These are phyloP conservation scores for Drosophila parvula DNA, from an alignment of 1,140 invertebrate species.

Conservation along the genomic window DNA sequence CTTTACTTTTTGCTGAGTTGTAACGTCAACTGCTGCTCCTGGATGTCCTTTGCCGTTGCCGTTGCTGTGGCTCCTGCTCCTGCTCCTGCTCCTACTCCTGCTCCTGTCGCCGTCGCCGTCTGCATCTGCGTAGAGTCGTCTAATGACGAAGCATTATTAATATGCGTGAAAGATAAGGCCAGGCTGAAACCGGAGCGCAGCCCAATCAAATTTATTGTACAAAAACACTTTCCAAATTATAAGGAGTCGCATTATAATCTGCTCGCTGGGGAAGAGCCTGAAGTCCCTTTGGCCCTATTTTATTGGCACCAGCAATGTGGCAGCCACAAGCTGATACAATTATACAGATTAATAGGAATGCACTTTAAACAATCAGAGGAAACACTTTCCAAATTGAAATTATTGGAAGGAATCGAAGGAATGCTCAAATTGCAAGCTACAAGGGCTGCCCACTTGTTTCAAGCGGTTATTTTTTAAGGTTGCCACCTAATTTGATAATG, in stretches of 20 bases:
- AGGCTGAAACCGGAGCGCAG: conserved; percentile 11
- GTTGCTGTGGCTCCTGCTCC: background rate
- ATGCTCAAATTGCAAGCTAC: too few relatives aligned
- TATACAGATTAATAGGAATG: conserved; percentile 4
- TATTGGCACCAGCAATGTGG: conserved; percentile 10
- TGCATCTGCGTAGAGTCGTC: conserved; percentile 46
- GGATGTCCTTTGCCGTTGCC: conserved; percentile 28
- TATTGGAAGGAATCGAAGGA: too few relatives aligned
- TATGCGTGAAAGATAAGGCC: conserved; percentile 72
- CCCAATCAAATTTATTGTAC: conserved; percentile 47
- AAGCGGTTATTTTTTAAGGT: background rate
- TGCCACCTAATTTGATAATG: background rate
- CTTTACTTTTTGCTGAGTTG: conserved; percentile 58
- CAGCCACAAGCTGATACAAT: background rate
- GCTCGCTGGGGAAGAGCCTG: background rate
- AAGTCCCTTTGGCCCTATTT: background rate
- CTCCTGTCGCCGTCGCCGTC: conserved; percentile 21
- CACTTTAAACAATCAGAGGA: too few relatives aligned
- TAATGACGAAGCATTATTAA: conserved; percentile 79
- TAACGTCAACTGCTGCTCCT: conserved; percentile 55
- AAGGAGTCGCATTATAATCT: conserved; percentile 11
- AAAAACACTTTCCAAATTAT: conserved; percentile 12
- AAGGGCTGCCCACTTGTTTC: background rate
- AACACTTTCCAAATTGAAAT: too few relatives aligned
- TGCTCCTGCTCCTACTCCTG: background rate